Evolutionary conservation across 2,888 invertebrate genomes (phyloP).

Genomic region (Aethes cnicana): DNA sequence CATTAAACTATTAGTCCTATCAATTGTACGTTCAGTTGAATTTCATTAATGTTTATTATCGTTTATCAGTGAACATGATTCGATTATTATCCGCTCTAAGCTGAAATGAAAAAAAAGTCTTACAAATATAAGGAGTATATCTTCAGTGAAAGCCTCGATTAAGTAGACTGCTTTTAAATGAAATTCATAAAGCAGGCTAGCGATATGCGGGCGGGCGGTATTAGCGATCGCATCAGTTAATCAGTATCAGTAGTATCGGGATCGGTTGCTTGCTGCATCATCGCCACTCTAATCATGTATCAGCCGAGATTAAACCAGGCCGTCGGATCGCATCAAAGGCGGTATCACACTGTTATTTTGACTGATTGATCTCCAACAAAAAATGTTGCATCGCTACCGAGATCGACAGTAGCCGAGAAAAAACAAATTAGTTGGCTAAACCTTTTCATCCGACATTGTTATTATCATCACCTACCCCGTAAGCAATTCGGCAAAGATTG

Average conservation of each 20-base stretch:
- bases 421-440: slow-evolving; percentile 82
- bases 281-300: slow-evolving; percentile 80
- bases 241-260: slow-evolving; percentile 64
- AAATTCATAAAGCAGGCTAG: background rate
- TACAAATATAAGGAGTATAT: no score
- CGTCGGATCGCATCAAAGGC: slow-evolving; percentile 80
- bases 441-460: slow-evolving; percentile 81
- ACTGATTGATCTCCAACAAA: slow-evolving; percentile 81
- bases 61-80: no score
- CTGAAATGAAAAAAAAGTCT: no score
- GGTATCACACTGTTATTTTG: slow-evolving; percentile 83
- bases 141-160: no score
- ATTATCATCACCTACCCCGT: slow-evolving; percentile 78
- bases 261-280: slow-evolving; percentile 79
- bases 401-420: slow-evolving; percentile 82
- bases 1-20: no score
- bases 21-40: no score
- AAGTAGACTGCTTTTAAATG: background rate
- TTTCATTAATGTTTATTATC: no score
- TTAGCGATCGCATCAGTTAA: slow-evolving; percentile 45
- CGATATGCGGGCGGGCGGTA: background rate
- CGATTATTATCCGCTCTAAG: no score
- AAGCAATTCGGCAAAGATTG: slow-evolving; percentile 51
- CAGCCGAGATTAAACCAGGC: slow-evolving; percentile 80
- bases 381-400: slow-evolving; percentile 79